A percentile compares a stretch with the other conserved stretches of the same genome.
phyloP scores from a whole-genome alignment of 1,140 invertebrate genomes.

The Sinonovacula constricta region DNA sequence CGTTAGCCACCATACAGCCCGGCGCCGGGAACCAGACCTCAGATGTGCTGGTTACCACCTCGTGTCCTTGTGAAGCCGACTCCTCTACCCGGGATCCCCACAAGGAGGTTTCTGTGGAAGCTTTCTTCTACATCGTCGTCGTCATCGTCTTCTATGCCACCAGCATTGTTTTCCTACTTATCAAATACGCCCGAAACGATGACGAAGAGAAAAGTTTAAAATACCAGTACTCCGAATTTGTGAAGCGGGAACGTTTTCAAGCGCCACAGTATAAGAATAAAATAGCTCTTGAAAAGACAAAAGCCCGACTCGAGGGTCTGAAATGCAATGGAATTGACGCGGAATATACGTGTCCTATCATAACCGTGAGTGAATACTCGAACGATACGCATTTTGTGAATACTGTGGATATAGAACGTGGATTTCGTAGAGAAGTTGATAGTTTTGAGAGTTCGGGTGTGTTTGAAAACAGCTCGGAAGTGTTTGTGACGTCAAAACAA shows the following conservation, averaged over 20 bases:
- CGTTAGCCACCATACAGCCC: too few species aligned
- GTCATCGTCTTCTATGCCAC: constrained; percentile 72
- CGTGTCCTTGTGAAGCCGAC: too few species aligned
- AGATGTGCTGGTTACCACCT: too few species aligned
- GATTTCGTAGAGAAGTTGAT: too few species aligned
- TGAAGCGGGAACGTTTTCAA: constrained; percentile 63
- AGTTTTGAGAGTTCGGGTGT: too few species aligned
- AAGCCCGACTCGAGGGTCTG: constrained; percentile 5
- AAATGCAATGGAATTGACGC: neutral
- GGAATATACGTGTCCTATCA: constrained; percentile 19
- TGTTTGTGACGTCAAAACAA: too few species aligned
- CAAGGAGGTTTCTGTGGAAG: constrained; percentile 53
- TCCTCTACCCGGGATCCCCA: too few species aligned
- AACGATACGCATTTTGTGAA: neutral
- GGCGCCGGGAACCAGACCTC: too few species aligned
- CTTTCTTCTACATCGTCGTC: constrained; percentile 73
- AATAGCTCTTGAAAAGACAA: constrained; percentile 40
- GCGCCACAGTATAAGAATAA: constrained; percentile 56
- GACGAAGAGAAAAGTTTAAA: constrained; percentile 63
- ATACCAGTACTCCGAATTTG: constrained; percentile 69
- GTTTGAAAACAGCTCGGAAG: too few species aligned
- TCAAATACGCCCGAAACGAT: constrained; percentile 70
- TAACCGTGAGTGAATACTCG: constrained; percentile 38
- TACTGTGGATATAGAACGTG: too few species aligned
- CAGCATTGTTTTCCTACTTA: constrained; percentile 68